Evolutionary conservation across 2,797 vertebrate genomes (phyloP).

Genomic region (Philypnodon macrostomus): DNA sequence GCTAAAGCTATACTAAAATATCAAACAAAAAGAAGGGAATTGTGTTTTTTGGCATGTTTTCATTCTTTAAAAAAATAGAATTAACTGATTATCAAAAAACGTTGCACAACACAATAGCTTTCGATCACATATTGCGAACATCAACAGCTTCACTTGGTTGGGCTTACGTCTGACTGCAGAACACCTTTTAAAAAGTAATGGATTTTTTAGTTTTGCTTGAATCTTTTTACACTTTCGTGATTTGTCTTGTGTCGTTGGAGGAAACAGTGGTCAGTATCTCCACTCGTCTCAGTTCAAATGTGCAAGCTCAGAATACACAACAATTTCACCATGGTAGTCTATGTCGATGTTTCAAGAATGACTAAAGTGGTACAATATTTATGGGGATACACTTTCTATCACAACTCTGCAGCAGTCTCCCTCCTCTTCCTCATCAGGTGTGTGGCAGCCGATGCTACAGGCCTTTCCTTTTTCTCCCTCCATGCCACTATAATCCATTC

Average conservation of each 20-base stretch:
- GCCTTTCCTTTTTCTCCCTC: constrained; percentile 34
- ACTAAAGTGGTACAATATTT: constrained; percentile 38
- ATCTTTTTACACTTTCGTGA: constrained; percentile 59
- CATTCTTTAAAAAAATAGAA: background rate
- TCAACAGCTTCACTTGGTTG: background rate
- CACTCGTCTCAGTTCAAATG: constrained; percentile 47
- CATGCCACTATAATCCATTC: constrained; percentile 60
- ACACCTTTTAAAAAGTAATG: constrained; percentile 29
- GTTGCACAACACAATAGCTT: background rate
- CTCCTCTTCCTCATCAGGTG: constrained; percentile 39
- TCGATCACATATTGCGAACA: constrained; percentile 9
- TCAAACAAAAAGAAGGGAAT: background rate
- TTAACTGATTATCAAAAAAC: constrained; percentile 5
- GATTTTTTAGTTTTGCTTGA: constrained; percentile 54
- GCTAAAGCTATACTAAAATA: constrained; percentile 1
- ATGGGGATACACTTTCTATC: constrained; percentile 27
- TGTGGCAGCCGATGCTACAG: too few species aligned
- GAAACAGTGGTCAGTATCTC: constrained; percentile 57
- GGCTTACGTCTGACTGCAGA: constrained; percentile 8
- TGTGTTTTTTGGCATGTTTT: constrained; percentile 1
- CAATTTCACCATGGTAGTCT: constrained; percentile 36
- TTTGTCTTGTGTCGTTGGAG: constrained; percentile 42
- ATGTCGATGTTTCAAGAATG: constrained; percentile 39
- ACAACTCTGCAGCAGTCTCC: constrained; percentile 42
- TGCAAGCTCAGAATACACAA: constrained; percentile 70